These are phyloP conservation scores for Monoplex corrugatus DNA, from an alignment of 2,888 invertebrate genomes.

Conservation along the genomic window DNA sequence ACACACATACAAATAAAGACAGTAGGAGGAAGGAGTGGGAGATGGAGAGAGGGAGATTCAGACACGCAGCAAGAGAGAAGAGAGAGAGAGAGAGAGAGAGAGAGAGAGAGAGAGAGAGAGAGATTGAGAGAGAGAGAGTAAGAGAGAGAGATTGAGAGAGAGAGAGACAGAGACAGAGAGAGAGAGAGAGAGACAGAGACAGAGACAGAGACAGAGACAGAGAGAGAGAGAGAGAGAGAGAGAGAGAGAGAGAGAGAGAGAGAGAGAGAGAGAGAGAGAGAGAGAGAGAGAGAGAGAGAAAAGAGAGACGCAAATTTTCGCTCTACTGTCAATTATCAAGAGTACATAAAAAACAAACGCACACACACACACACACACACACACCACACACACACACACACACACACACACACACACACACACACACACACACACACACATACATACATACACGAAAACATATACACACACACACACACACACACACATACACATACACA, in stretches of 20 bases:
- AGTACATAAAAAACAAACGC: background rate
- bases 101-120: background rate
- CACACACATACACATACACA: conserved; percentile 24
- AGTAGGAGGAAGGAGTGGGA: too few species aligned
- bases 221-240: too few species aligned
- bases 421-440: background rate
- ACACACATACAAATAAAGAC: background rate
- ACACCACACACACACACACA: background rate
- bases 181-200: too few species aligned
- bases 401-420: conserved; percentile 24
- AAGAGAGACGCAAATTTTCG: too few species aligned
- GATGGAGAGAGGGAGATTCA: too few species aligned
- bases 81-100: background rate
- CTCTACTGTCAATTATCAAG: too few species aligned
- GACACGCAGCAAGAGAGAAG: background rate
- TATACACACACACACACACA: background rate
- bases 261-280: too few species aligned
- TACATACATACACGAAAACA: conserved; percentile 23
- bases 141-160: too few species aligned
- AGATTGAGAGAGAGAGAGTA: background rate
- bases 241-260: too few species aligned
- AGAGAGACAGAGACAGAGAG: too few species aligned
- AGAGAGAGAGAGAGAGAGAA: too few species aligned
- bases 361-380: background rate
- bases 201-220: too few species aligned